Evolutionary conservation across 2,113 vertebrate species (phyloP).

Genomic region (Phocoena phocoena): DNA sequence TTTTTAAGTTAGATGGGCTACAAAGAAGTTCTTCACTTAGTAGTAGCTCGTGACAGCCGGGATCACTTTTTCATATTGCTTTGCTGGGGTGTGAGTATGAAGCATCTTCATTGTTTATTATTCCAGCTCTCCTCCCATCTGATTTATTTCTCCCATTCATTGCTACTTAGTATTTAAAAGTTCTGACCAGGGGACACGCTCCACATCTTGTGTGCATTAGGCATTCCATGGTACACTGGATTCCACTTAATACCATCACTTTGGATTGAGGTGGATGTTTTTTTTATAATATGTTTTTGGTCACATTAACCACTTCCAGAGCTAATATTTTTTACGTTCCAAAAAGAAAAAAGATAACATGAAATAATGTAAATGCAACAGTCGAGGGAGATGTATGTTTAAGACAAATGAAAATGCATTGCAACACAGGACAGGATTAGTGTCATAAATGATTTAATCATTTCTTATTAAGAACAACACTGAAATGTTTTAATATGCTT

Average conservation of each 20-base stretch:
- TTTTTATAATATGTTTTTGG: not conserved
- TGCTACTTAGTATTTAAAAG: conserved; percentile 69
- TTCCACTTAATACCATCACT: conserved; percentile 38
- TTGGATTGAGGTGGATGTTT: not conserved
- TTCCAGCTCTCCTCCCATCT: conserved; percentile 37
- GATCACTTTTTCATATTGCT: conserved; percentile 65
- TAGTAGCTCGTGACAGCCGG: conserved; percentile 62
- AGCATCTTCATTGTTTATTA: conserved; percentile 67
- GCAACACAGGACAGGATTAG: not conserved
- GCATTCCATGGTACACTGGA: conserved; percentile 34
- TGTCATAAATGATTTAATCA: not conserved
- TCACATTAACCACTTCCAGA: conserved; percentile 52
- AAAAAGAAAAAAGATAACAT: not conserved
- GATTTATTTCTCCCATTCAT: conserved; percentile 76
- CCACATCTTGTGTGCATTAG: conserved; percentile 67
- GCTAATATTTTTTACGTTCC: conserved; percentile 49
- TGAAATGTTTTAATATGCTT: not conserved
- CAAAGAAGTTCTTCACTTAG: conserved; percentile 65
- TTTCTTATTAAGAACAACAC: not conserved
- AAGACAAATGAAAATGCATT: not conserved
- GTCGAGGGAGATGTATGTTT: not conserved
- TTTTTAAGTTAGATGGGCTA: conserved; percentile 66
- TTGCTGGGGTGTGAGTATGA: conserved; percentile 67
- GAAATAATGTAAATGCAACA: not conserved
- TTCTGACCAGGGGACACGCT: conserved; percentile 28